Conservation (phyloP, 2,888 invertebrate genomes). For the Sicus ferrugineus region DNA sequence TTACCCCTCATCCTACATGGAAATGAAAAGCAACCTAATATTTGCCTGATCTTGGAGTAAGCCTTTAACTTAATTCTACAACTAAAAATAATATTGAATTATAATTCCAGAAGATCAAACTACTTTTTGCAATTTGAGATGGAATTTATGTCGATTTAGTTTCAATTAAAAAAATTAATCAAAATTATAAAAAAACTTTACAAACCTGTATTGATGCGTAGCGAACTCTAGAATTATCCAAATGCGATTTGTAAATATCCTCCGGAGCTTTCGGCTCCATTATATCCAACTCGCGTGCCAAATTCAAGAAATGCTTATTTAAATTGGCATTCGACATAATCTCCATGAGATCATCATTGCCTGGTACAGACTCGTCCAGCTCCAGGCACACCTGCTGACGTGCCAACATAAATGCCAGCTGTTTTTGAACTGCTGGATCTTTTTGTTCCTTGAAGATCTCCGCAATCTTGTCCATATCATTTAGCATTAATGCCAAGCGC, state of each 20-base stretch:
- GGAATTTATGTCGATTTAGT: too few relatives aligned
- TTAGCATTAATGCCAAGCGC: conserved; percentile 89
- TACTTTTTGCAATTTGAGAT: too few relatives aligned
- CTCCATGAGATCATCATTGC: conserved; percentile 81
- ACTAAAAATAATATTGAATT: conserved; percentile 1
- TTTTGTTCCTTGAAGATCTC: conserved; percentile 84
- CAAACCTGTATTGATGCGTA: conserved; percentile 72
- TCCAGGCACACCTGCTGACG: conserved; percentile 92
- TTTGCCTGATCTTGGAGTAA: too few relatives aligned
- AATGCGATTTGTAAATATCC: conserved; percentile 97
- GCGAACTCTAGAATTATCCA: conserved; percentile 85
- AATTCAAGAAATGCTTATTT: conserved; percentile 89
- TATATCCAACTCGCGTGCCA: conserved; percentile 97
- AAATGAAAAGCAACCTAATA: too few relatives aligned
- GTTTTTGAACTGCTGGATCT: conserved; percentile 85
- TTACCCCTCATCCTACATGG: too few relatives aligned
- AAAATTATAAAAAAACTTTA: background rate
- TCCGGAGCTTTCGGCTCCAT: conserved; percentile 99
- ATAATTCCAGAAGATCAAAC: too few relatives aligned
- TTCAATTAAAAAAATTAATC: background rate
- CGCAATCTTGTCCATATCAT: conserved; percentile 79
- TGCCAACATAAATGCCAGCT: conserved; percentile 95
- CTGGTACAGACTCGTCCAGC: conserved; percentile 71
- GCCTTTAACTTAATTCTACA: too few relatives aligned
- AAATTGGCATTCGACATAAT: conserved; percentile 95